Evolutionary conservation across 2,113 vertebrate species (phyloP).

Genomic region (Microtus ochrogaster): DNA sequence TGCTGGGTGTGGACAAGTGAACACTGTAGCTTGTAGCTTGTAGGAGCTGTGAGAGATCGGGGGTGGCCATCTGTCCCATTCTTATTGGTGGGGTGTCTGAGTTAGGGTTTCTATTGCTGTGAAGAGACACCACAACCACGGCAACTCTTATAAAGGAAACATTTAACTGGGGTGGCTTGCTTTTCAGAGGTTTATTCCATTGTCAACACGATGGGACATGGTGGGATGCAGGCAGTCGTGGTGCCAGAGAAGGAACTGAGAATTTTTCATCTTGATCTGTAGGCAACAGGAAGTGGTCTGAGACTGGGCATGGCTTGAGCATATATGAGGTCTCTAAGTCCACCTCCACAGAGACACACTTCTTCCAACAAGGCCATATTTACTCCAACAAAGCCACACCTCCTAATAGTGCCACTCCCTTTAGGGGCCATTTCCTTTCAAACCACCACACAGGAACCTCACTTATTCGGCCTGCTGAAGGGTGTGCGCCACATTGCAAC

Average conservation of each 20-base stretch:
- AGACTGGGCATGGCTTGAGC: not conserved
- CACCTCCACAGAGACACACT: not conserved
- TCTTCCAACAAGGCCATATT: not conserved
- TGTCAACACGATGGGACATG: not conserved
- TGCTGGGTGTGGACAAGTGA: not conserved
- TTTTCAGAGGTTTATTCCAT: not conserved
- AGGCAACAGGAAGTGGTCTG: not conserved
- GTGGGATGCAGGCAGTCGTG: not conserved
- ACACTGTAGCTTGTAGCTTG: too few relatives aligned
- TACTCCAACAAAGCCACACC: not conserved
- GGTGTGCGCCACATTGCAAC: not conserved
- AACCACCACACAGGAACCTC: not conserved
- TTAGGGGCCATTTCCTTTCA: not conserved
- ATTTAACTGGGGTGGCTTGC: not conserved
- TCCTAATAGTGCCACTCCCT: not conserved
- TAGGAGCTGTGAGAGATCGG: not conserved
- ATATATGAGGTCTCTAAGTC: not conserved
- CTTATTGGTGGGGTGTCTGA: not conserved
- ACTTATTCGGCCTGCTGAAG: not conserved
- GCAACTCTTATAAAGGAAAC: not conserved
- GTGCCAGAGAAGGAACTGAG: not conserved
- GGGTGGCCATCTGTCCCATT: not conserved
- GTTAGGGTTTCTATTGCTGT: not conserved
- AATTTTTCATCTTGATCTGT: not conserved
- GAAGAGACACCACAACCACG: not conserved